Base-by-base conservation (phyloP, 92 coral and sea anemone species). In the Heteractis magnifica region DNA sequence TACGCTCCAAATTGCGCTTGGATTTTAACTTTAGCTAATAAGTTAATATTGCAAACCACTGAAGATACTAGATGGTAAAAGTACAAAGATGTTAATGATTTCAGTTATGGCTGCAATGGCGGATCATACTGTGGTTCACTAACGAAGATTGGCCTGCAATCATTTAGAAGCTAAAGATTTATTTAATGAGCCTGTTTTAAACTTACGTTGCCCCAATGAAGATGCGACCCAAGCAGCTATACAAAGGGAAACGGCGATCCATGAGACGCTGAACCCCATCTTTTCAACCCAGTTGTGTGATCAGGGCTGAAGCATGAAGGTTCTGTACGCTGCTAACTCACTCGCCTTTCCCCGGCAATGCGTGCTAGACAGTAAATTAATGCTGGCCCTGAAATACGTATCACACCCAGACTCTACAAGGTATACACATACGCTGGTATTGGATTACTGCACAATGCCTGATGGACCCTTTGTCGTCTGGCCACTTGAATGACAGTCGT, bases 241-340 rank as follows among this genome's bases (percentile, higher is more conserved):
- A 81, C 88, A 83, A 75, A 92, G 87, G 90, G 90, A 89, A 79
- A 90, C 80, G 48, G 91, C 91, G 80, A 90, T 77, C 88, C 90
- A 77, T 77, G 81, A 77, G 77, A 79, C 89, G 76, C 82, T 79
- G 92, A 96, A 96, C 99, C 97, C 92, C 99, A 96, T 96, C 98
- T 92, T 95, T 94, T 94, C 95, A 96, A 94, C 99, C 96, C 95
- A 77, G 80, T 64, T 51, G 60, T 56, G 52, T 79, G 77, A 79
- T 72, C 86, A 86, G 94, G 94, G 99, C 89, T 87, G 97, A 96
- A 96, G 94, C 99, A 96, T 94, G 93, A 91, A 96, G 99, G 95
- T 89, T 92, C 94, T 85, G 77, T 72, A 75, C 56, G 84, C 85
- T 81, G 81, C 80, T 71, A 73, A 78, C 74, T 65, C 92, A 79